Evolutionary conservation across 2,113 vertebrate genomes (phyloP).

Genomic region (Xiphophorus couchianus): DNA sequence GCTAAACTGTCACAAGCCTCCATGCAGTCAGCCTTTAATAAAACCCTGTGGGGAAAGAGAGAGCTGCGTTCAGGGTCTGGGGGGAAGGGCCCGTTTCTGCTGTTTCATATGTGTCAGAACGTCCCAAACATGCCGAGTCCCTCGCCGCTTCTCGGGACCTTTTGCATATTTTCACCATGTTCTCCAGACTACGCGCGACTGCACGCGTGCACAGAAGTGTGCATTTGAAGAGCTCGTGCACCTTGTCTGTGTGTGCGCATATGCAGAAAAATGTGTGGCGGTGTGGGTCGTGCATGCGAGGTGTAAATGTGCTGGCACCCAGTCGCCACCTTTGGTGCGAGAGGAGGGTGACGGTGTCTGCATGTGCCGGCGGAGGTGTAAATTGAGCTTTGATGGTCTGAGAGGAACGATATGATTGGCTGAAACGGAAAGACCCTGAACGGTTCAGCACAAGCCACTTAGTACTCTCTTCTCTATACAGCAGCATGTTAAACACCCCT

Average conservation of each 20-base stretch:
- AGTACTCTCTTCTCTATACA: constrained; percentile 51
- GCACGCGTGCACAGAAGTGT: background rate
- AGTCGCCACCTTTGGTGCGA: constrained; percentile 66
- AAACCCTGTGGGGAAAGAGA: constrained; percentile 27
- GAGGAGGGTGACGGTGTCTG: constrained; percentile 42
- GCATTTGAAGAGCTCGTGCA: constrained; percentile 5
- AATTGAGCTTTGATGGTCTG: constrained; percentile 76
- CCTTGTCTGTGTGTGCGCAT: constrained; percentile 22
- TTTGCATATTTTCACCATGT: constrained; percentile 74
- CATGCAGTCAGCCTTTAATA: constrained; percentile 40
- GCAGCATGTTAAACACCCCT: constrained; percentile 47
- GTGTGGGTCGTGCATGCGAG: constrained; percentile 46
- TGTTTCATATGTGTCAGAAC: constrained; percentile 49
- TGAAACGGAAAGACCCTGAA: constrained; percentile 61
- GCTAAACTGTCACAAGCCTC: constrained; percentile 66
- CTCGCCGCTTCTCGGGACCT: constrained; percentile 52
- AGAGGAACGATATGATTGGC: constrained; percentile 68
- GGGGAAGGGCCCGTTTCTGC: constrained; percentile 24
- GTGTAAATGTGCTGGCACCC: constrained; percentile 79
- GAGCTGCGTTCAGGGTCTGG: background rate
- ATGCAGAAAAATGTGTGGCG: constrained; percentile 40
- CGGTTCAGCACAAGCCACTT: constrained; percentile 41
- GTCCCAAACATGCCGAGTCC: constrained; percentile 63
- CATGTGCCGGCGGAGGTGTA: constrained; percentile 70
- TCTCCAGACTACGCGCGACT: background rate